A percentile compares a stretch with the other conserved stretches of the same genome.
Conservation (phyloP, 2,888 invertebrate species). For the Sipha maydis region DNA sequence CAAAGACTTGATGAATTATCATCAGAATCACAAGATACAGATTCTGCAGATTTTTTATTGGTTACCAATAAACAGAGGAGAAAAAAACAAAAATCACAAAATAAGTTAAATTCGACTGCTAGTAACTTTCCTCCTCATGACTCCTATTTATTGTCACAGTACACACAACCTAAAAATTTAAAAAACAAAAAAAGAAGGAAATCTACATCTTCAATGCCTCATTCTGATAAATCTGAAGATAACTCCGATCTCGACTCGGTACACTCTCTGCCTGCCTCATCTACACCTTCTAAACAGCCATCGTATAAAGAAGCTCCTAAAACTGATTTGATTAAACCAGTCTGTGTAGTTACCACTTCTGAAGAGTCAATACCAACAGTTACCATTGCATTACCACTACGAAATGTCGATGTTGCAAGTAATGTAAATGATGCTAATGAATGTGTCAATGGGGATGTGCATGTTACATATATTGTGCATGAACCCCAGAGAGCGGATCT, state of each 20-base stretch:
- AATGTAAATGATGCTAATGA: constrained; percentile 42
- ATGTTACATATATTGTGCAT: constrained; percentile 59
- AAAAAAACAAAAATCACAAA: constrained; percentile 72
- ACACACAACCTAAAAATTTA: constrained; percentile 58
- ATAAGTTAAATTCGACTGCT: constrained; percentile 53
- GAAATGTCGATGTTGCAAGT: constrained; percentile 39
- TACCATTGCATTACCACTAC: constrained; percentile 48
- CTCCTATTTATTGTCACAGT: constrained; percentile 60
- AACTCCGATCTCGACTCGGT: constrained; percentile 83
- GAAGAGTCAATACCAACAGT: constrained; percentile 61
- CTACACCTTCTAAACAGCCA: constrained; percentile 63
- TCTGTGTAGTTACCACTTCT: constrained; percentile 57
- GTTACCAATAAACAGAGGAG: constrained; percentile 85
- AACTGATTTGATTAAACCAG: constrained; percentile 58
- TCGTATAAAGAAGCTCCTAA: constrained; percentile 49
- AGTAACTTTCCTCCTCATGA: constrained; percentile 62
- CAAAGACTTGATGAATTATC: constrained; percentile 56
- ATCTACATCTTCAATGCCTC: constrained; percentile 82
- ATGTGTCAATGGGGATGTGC: constrained; percentile 58
- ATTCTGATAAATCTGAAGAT: constrained; percentile 83
- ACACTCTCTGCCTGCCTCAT: constrained; percentile 79
- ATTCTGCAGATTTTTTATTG: constrained; percentile 76
- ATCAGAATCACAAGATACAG: constrained; percentile 59
- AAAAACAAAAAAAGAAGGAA: constrained; percentile 68
- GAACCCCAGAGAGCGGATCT: constrained; percentile 54